These are phyloP conservation scores for Helicoverpa assulta DNA, from an alignment of 2,888 invertebrate genomes.

Conservation along the genomic window DNA sequence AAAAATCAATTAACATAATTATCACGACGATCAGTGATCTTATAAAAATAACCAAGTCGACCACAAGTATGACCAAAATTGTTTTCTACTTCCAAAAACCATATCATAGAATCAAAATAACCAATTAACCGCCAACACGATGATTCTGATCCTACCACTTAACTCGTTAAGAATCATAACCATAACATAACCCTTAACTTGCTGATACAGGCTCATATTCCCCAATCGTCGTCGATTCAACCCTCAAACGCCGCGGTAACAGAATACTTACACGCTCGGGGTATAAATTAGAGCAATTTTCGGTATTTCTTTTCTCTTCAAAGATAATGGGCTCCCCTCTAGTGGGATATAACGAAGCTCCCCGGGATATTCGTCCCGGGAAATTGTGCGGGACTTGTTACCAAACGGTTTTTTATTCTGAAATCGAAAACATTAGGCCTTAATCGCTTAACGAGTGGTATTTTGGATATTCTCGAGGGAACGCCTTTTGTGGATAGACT, in stretches of 20 bases:
- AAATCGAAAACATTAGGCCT: conserved; percentile 71
- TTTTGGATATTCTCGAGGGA: conserved; percentile 54
- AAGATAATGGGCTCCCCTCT: conserved; percentile 81
- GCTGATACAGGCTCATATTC: conserved; percentile 27
- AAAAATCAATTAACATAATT: too few relatives aligned
- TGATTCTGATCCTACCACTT: conserved; percentile 6
- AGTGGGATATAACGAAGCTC: conserved; percentile 81
- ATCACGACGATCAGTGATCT: too few relatives aligned
- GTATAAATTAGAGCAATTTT: conserved; percentile 82
- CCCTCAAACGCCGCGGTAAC: conserved; percentile 25
- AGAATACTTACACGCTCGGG: conserved; percentile 62
- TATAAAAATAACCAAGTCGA: too few relatives aligned
- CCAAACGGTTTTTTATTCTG: conserved; percentile 52
- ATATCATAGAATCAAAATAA: neutral
- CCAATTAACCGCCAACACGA: neutral
- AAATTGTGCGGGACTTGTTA: conserved; percentile 58
- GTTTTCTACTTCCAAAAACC: neutral
- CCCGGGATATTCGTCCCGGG: conserved; percentile 70
- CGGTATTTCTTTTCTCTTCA: conserved; percentile 81
- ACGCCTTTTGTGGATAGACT: conserved; percentile 39
- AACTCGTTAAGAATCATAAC: neutral
- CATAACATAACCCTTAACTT: conserved; percentile 22
- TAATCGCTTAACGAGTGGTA: conserved; percentile 74
- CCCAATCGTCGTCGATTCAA: conserved; percentile 16
- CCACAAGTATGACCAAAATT: too few relatives aligned